Base-by-base conservation (phyloP, 2,888 invertebrate genomes). In the Eupithecia subumbrata region DNA sequence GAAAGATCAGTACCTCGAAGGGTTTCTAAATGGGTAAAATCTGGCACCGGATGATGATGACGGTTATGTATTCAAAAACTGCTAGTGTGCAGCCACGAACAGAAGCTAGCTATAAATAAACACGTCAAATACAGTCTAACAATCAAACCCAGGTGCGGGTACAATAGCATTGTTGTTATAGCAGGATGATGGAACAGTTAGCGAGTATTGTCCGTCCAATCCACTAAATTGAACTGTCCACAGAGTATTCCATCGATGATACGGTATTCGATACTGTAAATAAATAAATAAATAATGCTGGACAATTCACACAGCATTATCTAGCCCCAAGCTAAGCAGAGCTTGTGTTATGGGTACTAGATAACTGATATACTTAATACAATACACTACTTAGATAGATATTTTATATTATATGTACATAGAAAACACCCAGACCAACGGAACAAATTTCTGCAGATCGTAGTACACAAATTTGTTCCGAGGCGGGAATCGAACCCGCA, bases 221-320 rank as follows among this genome's bases (percentile, higher is more conserved):
- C 84, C 85, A 85, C 85, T 88, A 87, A 89, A 89, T 89, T 88
- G 89, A 86, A 87, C 86, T 85, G 84, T 84, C 85, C 84, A 74
- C 67, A 75, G 75, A 63, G 16, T n/a, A 7, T 30, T 84, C 75
- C 1, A 72, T 81, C 83, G 37, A 30, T 34, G 81, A 66, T 16
- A 2, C 7, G 16, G 56, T 11, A 66, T 81, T 84, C 1, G 78
- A 78, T 73, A 71, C 75, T n/a, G 34, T 34, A 5, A 40, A 40
- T 5, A 40, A 40, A 8, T 40, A 8, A 40, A 11, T n/a, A n/a
- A n/a, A n/a, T n/a, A n/a, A n/a, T n/a, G n/a, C n/a, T n/a, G n/a
- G n/a, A n/a, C n/a, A n/a, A n/a, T n/a, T n/a, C n/a, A n/a, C n/a
- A n/a, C n/a, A n/a, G n/a, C n/a, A n/a, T n/a, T n/a, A n/a, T n/a